These are phyloP conservation scores for Styela clava DNA, from an alignment of 23 tunicate species.

Conservation along the genomic window DNA sequence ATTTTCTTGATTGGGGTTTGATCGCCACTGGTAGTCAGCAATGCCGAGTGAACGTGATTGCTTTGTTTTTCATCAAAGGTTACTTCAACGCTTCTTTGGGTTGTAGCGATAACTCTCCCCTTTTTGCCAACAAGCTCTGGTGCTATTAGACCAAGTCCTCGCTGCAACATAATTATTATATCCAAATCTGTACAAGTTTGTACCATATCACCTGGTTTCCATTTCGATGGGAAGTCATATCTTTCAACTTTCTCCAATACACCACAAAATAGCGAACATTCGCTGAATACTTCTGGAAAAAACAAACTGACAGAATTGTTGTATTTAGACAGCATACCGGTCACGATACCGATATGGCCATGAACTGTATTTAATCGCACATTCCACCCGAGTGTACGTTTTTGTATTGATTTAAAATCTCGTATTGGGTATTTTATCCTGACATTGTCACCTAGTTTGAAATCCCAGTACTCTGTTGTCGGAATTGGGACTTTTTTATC, in stretches of 20 bases:
- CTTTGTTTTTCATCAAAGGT: neutral
- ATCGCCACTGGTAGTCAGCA: neutral
- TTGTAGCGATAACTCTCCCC: neutral
- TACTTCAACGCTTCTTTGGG: neutral
- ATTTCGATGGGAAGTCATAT: neutral
- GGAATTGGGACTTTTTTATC: neutral
- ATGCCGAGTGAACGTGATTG: neutral
- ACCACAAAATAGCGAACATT: neutral
- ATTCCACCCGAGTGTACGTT: neutral
- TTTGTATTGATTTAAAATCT: neutral
- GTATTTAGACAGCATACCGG: neutral
- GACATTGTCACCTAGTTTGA: neutral
- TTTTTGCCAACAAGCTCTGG: neutral
- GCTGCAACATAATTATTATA: neutral
- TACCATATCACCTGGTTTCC: neutral
- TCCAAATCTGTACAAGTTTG: neutral
- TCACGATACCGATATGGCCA: neutral
- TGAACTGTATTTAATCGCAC: neutral
- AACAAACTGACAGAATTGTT: neutral
- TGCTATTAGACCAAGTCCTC: neutral
- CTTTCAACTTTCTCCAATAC: neutral
- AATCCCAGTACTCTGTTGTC: neutral
- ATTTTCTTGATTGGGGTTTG: neutral
- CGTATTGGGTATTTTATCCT: neutral
- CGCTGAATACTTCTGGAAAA: neutral